Base-by-base conservation (phyloP, 2,113 vertebrate genomes). In the Columbina picui region DNA sequence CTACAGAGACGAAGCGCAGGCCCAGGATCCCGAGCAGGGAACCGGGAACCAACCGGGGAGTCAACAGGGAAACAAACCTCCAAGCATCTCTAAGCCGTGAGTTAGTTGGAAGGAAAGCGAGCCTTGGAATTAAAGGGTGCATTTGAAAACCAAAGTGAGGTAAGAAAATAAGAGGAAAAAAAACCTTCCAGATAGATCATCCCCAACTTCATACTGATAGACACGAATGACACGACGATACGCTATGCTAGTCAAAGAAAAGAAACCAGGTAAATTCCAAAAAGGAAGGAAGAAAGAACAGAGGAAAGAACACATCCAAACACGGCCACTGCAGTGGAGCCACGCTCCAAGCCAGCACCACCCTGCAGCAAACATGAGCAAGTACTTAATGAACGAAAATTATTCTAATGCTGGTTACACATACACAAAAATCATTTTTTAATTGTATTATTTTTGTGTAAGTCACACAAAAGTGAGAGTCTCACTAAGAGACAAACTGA, bases 141-240 rank as follows among this genome's bases (percentile, higher is more conserved):
- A 67, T 85, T 71, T 96, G 87, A 97, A 98, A 98, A 98, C 97
- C 98, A 97, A 97, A 96, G 97, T 97, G 98, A 98, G 97, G 87
- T 94, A 98, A 98, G 97, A 97, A 98, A 98, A 98, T 98, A 98
- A 94, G 97, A 97, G 96, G 97, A 98, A 98, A 98, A 98, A 98
- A 98, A 98, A 99, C 99, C 99, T 99, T 99, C 99, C 99, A 97
- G 99, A 99, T 96, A 99, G 99, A 99, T 99, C 99, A 99, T 99
- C 99, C 98, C 98, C 98, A 98, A 99, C 99, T 98, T 99, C 99
- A 98, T 99, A 99, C 98, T 99, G 99, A 99, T 98, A 99, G 97
- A 99, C 99, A 98, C 98, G 98, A 98, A 99, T 98, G 98, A 99
- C 99, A 98, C 99, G 98, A 83, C 99, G 99, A 97, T 99, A 99